Conservation (phyloP, 2,113 vertebrate genomes). For the Limnothrissa miodon region DNA sequence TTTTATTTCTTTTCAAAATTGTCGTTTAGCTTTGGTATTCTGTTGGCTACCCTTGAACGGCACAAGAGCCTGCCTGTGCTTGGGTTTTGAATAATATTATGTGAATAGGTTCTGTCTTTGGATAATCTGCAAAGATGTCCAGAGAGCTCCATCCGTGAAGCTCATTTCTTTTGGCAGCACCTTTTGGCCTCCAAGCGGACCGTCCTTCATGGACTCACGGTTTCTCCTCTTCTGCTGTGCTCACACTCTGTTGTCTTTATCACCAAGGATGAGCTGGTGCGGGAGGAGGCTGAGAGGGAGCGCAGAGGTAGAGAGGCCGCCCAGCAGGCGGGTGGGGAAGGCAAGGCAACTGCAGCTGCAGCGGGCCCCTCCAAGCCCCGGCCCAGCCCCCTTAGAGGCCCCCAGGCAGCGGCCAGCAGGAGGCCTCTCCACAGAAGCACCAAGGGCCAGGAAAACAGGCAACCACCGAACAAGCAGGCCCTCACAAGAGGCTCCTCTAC, state of each 20-base stretch:
- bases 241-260: constrained; percentile 21
- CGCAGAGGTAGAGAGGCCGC: not conserved
- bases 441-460: constrained; percentile 6
- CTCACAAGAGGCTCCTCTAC: not conserved
- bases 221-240: no score
- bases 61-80: not conserved
- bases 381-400: not conserved
- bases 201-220: not conserved
- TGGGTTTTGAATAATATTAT: not conserved
- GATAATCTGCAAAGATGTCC: not conserved
- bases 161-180: not conserved
- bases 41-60: not conserved
- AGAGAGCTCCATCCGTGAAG: not conserved
- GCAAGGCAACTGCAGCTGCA: constrained; percentile 41
- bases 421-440: not conserved
- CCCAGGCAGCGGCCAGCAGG: not conserved
- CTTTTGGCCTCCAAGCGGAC: not conserved
- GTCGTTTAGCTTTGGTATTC: not conserved
- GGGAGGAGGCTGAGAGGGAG: constrained; percentile 58
- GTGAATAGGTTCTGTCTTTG: not conserved
- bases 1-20: not conserved
- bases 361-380: not conserved
- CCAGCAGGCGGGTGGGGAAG: constrained; percentile 46
- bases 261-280: constrained; percentile 73
- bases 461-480: not conserved